A percentile compares a stretch with the other conserved stretches of the same genome.
Conservation (phyloP, 37 sponge, comb jelly and placozoan genomes). For the Haliclona indistincta region DNA sequence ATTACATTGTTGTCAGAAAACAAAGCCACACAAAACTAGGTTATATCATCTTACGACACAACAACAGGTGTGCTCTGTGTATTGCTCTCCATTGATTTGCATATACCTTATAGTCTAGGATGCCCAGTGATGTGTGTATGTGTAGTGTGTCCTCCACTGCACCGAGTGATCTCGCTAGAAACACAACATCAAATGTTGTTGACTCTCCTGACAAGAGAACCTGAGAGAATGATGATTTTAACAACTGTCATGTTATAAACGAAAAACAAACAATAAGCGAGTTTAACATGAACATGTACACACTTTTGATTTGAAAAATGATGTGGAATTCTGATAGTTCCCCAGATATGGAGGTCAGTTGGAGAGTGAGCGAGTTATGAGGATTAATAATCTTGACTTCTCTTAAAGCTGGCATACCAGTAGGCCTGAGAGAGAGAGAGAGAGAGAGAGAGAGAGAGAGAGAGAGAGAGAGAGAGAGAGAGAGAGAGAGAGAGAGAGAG, state of each 20-base stretch:
- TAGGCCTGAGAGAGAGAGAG: conserved; percentile 55
- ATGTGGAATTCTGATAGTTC: conserved; percentile 76
- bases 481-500: conserved; percentile 72
- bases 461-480: conserved; percentile 69
- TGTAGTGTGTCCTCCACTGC: conserved; percentile 40
- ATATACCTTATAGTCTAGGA: conserved; percentile 60
- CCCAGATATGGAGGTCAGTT: conserved; percentile 87
- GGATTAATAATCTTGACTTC: conserved; percentile 63
- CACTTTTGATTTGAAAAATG: conserved; percentile 78
- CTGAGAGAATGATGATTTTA: neutral
- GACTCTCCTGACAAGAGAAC: conserved; percentile 41
- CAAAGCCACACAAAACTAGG: too few species aligned
- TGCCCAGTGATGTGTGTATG: conserved; percentile 78
- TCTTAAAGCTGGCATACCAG: conserved; percentile 66
- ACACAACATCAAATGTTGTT: conserved; percentile 78
- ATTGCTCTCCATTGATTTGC: neutral
- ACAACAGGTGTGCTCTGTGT: too few species aligned
- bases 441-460: conserved; percentile 69
- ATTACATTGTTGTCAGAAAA: too few species aligned
- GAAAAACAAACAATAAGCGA: neutral
- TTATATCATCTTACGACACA: too few species aligned
- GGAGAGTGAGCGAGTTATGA: conserved; percentile 52
- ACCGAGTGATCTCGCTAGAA: conserved; percentile 63
- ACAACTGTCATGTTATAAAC: too few species aligned
- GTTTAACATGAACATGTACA: neutral